Conservation (phyloP, 37 sponge, comb jelly and placozoan species). For the Petrosia ficiformis region DNA sequence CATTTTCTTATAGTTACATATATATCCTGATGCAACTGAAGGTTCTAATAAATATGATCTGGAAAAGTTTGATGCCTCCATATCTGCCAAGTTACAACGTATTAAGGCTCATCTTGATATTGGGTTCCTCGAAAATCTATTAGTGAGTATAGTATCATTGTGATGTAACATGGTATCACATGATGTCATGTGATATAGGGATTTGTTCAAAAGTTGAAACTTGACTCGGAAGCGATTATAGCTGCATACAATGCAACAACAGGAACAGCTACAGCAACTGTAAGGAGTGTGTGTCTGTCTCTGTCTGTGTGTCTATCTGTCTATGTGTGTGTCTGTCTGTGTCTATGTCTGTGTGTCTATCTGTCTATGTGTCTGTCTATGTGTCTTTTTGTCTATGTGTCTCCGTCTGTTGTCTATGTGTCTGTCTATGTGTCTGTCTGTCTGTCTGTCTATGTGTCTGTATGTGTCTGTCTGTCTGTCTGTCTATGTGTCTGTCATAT, state of each 20-base stretch:
- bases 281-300: constrained; percentile 38
- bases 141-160: constrained; percentile 22
- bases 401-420: too few relatives aligned
- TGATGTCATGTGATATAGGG: constrained; percentile 18
- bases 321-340: too few relatives aligned
- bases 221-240: constrained; percentile 17
- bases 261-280: constrained; percentile 49
- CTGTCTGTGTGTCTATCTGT: too few relatives aligned
- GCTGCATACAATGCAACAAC: constrained; percentile 52
- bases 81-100: constrained; percentile 24
- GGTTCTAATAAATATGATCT: neutral
- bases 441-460: too few relatives aligned
- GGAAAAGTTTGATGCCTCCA: constrained; percentile 29
- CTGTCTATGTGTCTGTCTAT: too few relatives aligned
- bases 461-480: too few relatives aligned
- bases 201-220: constrained; percentile 41
- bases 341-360: too few relatives aligned
- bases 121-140: constrained; percentile 28
- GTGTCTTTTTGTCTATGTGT: too few relatives aligned
- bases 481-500: too few relatives aligned
- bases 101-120: constrained; percentile 24
- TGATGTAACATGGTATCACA: neutral
- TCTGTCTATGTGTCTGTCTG: too few relatives aligned
- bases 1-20: too few relatives aligned
- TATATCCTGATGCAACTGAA: too few relatives aligned